Evolutionary conservation across 2,797 vertebrate species (phyloP).

Genomic region (Benthosema pterotum): DNA sequence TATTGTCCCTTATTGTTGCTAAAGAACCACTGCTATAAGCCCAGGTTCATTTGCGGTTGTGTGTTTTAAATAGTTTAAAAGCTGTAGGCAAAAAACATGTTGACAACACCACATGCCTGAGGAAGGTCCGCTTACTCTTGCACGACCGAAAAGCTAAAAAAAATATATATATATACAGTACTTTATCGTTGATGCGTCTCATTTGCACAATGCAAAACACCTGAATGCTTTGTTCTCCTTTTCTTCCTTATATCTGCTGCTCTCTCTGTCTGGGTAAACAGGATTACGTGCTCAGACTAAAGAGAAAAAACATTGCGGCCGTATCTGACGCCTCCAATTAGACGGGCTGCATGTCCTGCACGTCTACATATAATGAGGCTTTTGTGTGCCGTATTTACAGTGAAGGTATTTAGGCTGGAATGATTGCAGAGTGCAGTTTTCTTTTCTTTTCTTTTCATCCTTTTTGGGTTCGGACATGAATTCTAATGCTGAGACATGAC

Average conservation of each 20-base stretch:
- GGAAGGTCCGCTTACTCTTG: too few species aligned
- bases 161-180: too few species aligned
- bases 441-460: too few species aligned
- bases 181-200: not conserved
- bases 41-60: too few species aligned
- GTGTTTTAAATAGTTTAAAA: too few species aligned
- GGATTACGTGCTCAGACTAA: constrained; percentile 66
- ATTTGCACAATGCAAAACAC: not conserved
- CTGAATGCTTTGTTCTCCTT: constrained; percentile 2
- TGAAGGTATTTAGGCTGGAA: constrained; percentile 18
- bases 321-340: constrained; percentile 71
- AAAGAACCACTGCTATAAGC: too few species aligned
- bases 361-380: constrained; percentile 54
- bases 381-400: constrained; percentile 26
- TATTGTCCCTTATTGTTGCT: too few species aligned
- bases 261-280: constrained; percentile 60
- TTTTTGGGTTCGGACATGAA: constrained; percentile 16
- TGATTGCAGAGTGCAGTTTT: constrained; percentile 1
- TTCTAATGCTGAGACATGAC: constrained; percentile 35
- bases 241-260: constrained; percentile 27
- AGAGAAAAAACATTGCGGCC: constrained; percentile 55
- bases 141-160: too few species aligned
- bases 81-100: too few species aligned
- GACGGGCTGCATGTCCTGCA: constrained; percentile 45
- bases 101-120: too few species aligned